A percentile compares a stretch with the other conserved stretches of the same genome.
Evolutionary conservation across 2,797 vertebrate genomes (phyloP).

Genomic region (Austrolebias charrua): DNA sequence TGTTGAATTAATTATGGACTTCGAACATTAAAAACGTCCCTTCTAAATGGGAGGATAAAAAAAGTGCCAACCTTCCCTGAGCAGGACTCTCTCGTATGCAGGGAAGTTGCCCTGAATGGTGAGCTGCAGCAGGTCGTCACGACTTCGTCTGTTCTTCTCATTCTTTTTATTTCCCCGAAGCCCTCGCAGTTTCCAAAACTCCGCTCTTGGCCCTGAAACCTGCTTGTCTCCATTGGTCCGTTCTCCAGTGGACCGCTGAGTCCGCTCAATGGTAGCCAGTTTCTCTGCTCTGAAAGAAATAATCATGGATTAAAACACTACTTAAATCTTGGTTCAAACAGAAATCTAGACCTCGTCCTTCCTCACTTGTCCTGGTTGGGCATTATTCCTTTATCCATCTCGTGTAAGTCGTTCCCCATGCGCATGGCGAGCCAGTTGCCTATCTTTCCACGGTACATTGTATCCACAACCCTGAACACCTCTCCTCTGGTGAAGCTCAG

Average conservation of each 20-base stretch:
- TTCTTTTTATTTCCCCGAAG: conserved; percentile 91
- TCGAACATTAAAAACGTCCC: neutral
- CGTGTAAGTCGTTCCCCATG: conserved; percentile 89
- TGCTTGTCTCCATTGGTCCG: conserved; percentile 72
- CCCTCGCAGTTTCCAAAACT: conserved; percentile 97
- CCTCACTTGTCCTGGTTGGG: conserved; percentile 88
- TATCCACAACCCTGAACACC: conserved; percentile 94
- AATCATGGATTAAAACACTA: accelerated
- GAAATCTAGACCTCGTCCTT: neutral
- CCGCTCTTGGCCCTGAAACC: conserved; percentile 82
- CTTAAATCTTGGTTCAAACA: neutral
- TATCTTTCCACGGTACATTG: conserved; percentile 86
- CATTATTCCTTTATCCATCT: conserved; percentile 91
- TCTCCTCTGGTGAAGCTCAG: conserved; percentile 91
- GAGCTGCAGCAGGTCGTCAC: conserved; percentile 90
- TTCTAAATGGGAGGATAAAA: neutral
- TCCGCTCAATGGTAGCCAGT: conserved; percentile 84
- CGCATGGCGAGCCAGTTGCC: conserved; percentile 90
- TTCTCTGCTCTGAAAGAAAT: conserved; percentile 84
- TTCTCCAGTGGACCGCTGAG: conserved; percentile 72
- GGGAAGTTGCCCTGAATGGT: conserved; percentile 95
- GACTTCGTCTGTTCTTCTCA: conserved; percentile 83
- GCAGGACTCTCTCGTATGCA: conserved; percentile 90
- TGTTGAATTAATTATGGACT: neutral
- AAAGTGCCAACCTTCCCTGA: conserved; percentile 86